Evolutionary conservation across 1,140 invertebrate genomes (phyloP).

Genomic region (Drosophila seguyi): DNA sequence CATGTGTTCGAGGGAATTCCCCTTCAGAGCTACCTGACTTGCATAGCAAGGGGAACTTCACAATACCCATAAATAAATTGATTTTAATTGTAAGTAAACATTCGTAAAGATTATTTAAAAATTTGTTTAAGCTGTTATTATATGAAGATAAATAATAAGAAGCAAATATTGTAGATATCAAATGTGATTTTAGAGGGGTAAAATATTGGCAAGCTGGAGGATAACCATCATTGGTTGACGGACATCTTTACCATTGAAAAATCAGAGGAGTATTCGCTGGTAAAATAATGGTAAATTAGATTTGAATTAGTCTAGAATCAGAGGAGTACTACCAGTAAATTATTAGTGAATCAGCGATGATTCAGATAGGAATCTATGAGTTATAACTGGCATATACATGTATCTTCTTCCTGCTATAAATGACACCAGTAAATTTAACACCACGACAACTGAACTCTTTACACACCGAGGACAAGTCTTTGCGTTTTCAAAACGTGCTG

Average conservation of each 20-base stretch:
- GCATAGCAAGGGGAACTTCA: conserved; percentile 36
- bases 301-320: neutral
- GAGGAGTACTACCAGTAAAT: too few species aligned
- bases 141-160: neutral
- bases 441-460: conserved; percentile 50
- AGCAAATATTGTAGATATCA: neutral
- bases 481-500: conserved; percentile 61
- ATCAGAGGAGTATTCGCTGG: neutral
- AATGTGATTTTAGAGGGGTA: too few species aligned
- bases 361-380: too few species aligned
- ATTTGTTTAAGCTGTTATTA: neutral
- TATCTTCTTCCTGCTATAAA: conserved; percentile 12
- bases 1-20: conserved; percentile 30
- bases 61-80: conserved; percentile 63
- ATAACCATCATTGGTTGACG: too few species aligned
- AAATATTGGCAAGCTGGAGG: too few species aligned
- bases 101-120: neutral
- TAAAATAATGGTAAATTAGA: too few species aligned
- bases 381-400: too few species aligned
- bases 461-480: conserved; percentile 35
- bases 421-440: conserved; percentile 62
- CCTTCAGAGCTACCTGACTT: conserved; percentile 38
- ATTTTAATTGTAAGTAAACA: conserved; percentile 49
- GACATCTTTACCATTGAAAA: too few species aligned
- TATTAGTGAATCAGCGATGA: neutral